Conservation (phyloP, 1,140 invertebrate genomes). For the Belonocnema kinseyi region DNA sequence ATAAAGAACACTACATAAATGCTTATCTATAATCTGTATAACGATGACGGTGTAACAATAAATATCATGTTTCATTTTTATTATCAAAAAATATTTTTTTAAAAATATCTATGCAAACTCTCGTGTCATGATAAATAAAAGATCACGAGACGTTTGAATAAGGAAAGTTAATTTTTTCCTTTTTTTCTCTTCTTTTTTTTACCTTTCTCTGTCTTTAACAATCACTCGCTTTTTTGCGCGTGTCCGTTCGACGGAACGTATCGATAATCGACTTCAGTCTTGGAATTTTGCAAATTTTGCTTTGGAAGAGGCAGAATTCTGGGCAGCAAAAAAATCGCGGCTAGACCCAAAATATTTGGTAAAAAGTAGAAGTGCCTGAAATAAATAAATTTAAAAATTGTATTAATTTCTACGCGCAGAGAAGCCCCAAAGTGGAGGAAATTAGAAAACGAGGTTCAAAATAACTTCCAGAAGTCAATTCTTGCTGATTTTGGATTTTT, state of each 20-base stretch:
- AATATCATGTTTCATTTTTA: slow-evolving; percentile 45
- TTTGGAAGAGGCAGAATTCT: slow-evolving; percentile 46
- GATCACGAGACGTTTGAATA: neutral
- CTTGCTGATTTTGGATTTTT: too few species aligned
- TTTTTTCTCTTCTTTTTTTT: too few species aligned
- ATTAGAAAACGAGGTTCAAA: too few species aligned
- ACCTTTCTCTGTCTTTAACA: neutral
- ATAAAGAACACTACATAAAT: too few species aligned
- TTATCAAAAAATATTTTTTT: slow-evolving; percentile 51
- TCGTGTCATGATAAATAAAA: slow-evolving; percentile 32
- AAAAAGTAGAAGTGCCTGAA: slow-evolving; percentile 77
- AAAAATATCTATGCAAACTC: slow-evolving; percentile 52
- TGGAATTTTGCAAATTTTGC: slow-evolving; percentile 34
- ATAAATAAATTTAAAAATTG: slow-evolving; percentile 42
- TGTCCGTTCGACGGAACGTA: slow-evolving; percentile 50
- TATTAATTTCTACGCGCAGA: neutral
- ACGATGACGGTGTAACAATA: slow-evolving; percentile 50
- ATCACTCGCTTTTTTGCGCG: slow-evolving; percentile 48
- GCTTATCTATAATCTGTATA: too few species aligned
- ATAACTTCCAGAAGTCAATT: too few species aligned
- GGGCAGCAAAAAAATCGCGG: slow-evolving; percentile 77
- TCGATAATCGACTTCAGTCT: slow-evolving; percentile 32
- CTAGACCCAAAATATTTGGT: slow-evolving; percentile 77
- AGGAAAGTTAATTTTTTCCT: neutral
- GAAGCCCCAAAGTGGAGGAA: too few species aligned